These are phyloP conservation scores for Beroe ovata DNA, from an alignment of 37 sponge, comb jelly and placozoan species.

Conservation along the genomic window DNA sequence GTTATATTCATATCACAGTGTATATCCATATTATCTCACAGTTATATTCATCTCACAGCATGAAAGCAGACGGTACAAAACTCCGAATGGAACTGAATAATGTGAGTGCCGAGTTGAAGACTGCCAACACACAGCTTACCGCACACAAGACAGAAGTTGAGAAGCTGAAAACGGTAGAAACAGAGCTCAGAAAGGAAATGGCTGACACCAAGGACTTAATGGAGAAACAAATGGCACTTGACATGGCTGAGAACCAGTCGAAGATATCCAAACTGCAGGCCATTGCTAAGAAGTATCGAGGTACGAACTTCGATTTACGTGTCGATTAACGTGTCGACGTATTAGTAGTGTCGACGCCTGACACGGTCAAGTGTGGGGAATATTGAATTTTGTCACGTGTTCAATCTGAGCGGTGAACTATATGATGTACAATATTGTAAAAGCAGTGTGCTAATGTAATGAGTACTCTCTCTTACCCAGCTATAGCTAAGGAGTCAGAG, in stretches of 20 bases:
- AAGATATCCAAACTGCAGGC: background rate
- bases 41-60: too few relatives aligned
- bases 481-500: background rate
- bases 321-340: too few relatives aligned
- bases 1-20: too few relatives aligned
- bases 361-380: too few relatives aligned
- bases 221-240: background rate
- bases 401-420: too few relatives aligned
- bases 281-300: constrained; percentile 14
- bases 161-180: background rate
- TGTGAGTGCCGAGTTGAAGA: constrained; percentile 43
- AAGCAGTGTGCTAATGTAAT: too few relatives aligned
- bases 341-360: too few relatives aligned
- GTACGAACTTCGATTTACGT: too few relatives aligned
- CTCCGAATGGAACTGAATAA: constrained; percentile 31
- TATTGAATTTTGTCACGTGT: too few relatives aligned
- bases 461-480: too few relatives aligned
- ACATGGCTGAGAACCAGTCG: background rate
- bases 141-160: background rate
- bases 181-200: background rate
- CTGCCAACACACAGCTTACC: background rate
- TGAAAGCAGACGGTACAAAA: constrained; percentile 52
- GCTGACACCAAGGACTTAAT: constrained; percentile 1
- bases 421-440: too few relatives aligned
- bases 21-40: too few relatives aligned